Percentiles rank a stretch among this genome's conserved stretches.
Evolutionary conservation across 1,140 invertebrate genomes (phyloP).

Genomic region (Formica exsecta): DNA sequence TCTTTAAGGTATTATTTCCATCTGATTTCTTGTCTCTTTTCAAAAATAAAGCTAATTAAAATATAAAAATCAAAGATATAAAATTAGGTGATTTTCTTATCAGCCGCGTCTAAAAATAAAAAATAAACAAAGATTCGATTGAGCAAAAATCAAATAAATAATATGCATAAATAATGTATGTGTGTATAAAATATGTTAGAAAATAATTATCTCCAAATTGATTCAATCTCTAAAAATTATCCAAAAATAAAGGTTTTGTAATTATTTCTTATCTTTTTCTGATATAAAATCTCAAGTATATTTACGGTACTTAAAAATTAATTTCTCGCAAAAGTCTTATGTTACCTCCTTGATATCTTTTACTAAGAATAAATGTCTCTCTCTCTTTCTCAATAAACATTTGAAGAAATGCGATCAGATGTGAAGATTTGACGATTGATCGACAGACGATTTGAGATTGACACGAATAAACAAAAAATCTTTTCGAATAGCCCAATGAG

Average conservation of each 20-base stretch:
- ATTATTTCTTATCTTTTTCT: slow-evolving; percentile 8
- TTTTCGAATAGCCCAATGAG: not conserved
- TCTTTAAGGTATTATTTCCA: not conserved
- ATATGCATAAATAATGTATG: not conserved
- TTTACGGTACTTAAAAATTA: not conserved
- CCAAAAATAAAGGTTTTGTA: not conserved
- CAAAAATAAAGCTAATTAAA: not conserved
- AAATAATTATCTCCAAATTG: not conserved
- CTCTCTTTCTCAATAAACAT: not conserved
- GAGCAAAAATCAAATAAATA: not conserved
- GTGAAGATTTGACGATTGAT: not conserved
- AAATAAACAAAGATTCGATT: not conserved
- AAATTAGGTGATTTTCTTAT: slow-evolving; percentile 14
- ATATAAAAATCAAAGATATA: not conserved
- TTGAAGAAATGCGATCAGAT: not conserved
- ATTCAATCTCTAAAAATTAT: not conserved
- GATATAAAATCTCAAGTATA: not conserved
- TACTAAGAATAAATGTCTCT: not conserved
- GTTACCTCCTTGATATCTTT: not conserved
- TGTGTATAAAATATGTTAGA: not conserved
- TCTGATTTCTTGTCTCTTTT: too few relatives aligned
- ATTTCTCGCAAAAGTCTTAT: not conserved
- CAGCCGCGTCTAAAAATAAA: slow-evolving; percentile 16
- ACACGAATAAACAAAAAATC: slow-evolving; percentile 6
- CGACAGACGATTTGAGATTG: not conserved